phyloP scores from a whole-genome alignment of 2,888 invertebrate species.

The Flexamia atlantica region DNA sequence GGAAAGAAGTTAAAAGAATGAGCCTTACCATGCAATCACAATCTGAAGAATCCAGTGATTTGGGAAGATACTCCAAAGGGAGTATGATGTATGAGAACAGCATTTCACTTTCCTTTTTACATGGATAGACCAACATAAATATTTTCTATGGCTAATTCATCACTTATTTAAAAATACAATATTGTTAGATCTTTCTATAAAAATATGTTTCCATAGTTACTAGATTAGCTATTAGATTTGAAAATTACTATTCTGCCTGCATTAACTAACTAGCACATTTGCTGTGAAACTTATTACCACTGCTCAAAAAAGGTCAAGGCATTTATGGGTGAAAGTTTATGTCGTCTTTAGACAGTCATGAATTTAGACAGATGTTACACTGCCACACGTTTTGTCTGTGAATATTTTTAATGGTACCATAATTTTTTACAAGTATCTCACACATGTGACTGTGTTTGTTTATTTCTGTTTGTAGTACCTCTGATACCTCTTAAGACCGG shows the following conservation, averaged over 20 bases:
- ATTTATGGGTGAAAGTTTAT: too few species aligned
- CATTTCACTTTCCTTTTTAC: neutral
- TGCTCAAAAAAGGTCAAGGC: too few species aligned
- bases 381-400: too few species aligned
- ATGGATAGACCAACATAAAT: constrained; percentile 5
- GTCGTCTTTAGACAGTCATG: too few species aligned
- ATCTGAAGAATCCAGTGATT: constrained; percentile 25
- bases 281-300: too few species aligned
- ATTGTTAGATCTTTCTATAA: neutral
- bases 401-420: too few species aligned
- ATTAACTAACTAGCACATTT: too few species aligned
- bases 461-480: too few species aligned
- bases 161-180: neutral
- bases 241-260: neutral
- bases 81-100: neutral
- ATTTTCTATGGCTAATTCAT: constrained; percentile 24
- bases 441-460: too few species aligned
- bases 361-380: too few species aligned
- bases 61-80: constrained; percentile 19
- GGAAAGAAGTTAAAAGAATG: neutral
- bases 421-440: too few species aligned
- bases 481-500: too few species aligned
- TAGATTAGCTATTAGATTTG: neutral
- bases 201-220: constrained; percentile 23
- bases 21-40: constrained; percentile 12